These are phyloP conservation scores for Chrosomus eos DNA, from an alignment of 2,797 vertebrate species.

Conservation along the genomic window DNA sequence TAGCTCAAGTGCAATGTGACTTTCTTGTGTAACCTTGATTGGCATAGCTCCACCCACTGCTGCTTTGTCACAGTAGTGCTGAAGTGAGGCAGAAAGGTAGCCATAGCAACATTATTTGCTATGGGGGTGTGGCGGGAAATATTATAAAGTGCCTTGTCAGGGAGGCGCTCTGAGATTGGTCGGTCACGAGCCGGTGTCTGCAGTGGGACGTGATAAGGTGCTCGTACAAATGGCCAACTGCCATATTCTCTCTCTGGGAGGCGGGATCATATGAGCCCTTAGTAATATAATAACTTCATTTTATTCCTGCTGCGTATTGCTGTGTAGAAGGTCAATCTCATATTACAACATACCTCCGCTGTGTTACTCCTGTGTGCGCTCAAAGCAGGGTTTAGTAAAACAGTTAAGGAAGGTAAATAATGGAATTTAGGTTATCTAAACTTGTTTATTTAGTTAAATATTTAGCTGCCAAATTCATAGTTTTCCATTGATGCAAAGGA, in stretches of 20 bases:
- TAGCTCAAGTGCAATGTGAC: slow-evolving; percentile 44
- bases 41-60: slow-evolving; percentile 53
- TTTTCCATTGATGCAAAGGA: slow-evolving; percentile 12
- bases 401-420: not conserved
- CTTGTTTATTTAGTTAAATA: not conserved
- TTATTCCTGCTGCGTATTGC: slow-evolving; percentile 51
- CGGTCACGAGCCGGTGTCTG: slow-evolving; percentile 68
- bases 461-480: not conserved
- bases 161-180: slow-evolving; percentile 67
- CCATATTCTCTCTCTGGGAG: slow-evolving; percentile 43
- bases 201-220: slow-evolving; percentile 77
- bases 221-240: slow-evolving; percentile 53
- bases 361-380: not conserved
- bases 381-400: not conserved
- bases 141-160: slow-evolving; percentile 58
- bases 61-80: slow-evolving; percentile 58
- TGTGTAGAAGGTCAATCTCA: not conserved
- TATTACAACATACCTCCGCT: not conserved
- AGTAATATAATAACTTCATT: slow-evolving; percentile 53
- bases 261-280: slow-evolving; percentile 50
- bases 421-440: slow-evolving; percentile 4
- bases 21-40: slow-evolving; percentile 49
- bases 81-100: slow-evolving; percentile 61
- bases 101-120: slow-evolving; percentile 65
- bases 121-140: slow-evolving; percentile 49